Base-by-base conservation (phyloP, 2,888 invertebrate species). In the Campoletis raptor region DNA sequence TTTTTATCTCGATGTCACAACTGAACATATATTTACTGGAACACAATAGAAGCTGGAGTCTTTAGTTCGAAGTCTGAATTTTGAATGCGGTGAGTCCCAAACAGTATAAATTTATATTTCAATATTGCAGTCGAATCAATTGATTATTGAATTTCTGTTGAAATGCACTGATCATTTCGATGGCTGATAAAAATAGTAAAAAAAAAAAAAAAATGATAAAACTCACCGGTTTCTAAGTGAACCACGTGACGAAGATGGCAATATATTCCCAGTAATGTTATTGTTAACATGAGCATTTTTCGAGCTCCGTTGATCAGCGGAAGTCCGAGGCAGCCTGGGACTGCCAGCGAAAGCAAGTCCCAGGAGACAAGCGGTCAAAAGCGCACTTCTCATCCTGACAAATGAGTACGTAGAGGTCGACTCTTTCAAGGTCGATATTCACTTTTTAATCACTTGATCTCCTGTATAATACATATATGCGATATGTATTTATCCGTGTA, bases 311-410 rank as follows among this genome's bases (percentile, higher is more conserved):
- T 93, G 93, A 87, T 93, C 93, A 42, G 93, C 93, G 86, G 93
- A 93, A 86, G 93, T 93, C 87, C 93, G 91, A 52, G 93, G 93
- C 57, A 93, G 88, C 87, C 93, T 91, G 72, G 93, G 93, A 91
- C 93, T 93, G 88, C 92, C 93, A 73, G 93, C 93, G 67, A 92
- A 80, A 81, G 90, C 93, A 74, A 93, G 89, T 89, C 93, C 92
- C 88, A 93, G 87, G 85, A 93, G 87, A 89, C 93, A 93, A 90
- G 91, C 91, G 91, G 91, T 88, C 73, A 93, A 81, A 85, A 93
- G 91, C 90, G 90, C 90, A 88, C 90, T 91, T 90, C 91, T 92
- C 93, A 93, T 93, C 85, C 87, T 91, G 78, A 69, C 84, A 64
- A 82, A 61, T 83, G 69, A 54, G 54, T 48, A 66, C 82, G 84